phyloP scores from a whole-genome alignment of 1,140 invertebrate species.

The Trichonephila inaurata region DNA sequence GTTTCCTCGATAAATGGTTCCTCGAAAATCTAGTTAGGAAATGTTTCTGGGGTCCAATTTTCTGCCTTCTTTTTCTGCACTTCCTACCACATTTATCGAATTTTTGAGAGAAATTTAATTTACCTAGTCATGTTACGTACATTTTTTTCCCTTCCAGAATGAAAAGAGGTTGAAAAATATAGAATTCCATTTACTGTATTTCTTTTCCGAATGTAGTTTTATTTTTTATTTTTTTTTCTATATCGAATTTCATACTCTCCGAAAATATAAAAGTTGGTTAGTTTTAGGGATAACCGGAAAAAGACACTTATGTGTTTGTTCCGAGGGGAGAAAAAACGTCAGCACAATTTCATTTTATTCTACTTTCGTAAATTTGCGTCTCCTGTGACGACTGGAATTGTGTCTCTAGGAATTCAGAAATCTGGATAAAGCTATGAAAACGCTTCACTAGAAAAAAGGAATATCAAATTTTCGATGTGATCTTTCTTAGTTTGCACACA shows the following conservation, averaged over 20 bases:
- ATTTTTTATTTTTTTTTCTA: conserved; percentile 26
- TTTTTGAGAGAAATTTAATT: conserved; percentile 61
- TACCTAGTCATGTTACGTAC: conserved; percentile 4
- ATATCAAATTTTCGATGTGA: no score
- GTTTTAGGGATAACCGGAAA: conserved; percentile 16
- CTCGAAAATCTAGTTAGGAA: conserved; percentile 52
- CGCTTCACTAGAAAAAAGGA: not conserved
- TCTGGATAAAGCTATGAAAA: not conserved
- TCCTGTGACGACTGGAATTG: not conserved
- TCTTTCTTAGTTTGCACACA: no score
- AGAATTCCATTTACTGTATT: conserved; percentile 18
- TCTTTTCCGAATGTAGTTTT: conserved; percentile 14
- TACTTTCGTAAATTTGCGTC: not conserved
- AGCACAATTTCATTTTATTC: not conserved
- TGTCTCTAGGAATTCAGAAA: not conserved
- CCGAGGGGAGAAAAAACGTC: not conserved
- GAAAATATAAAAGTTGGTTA: conserved; percentile 18
- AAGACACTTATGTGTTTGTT: conserved; percentile 29
- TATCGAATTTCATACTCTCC: conserved; percentile 47
- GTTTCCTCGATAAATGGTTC: conserved; percentile 37
- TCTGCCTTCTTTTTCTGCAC: conserved; percentile 8
- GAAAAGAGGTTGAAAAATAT: conserved; percentile 25
- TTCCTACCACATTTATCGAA: conserved; percentile 23
- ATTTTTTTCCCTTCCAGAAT: not conserved
- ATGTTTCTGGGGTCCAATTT: conserved; percentile 60